Evolutionary conservation across 2,797 vertebrate species (phyloP).

Genomic region (Brachymystax lenok): DNA sequence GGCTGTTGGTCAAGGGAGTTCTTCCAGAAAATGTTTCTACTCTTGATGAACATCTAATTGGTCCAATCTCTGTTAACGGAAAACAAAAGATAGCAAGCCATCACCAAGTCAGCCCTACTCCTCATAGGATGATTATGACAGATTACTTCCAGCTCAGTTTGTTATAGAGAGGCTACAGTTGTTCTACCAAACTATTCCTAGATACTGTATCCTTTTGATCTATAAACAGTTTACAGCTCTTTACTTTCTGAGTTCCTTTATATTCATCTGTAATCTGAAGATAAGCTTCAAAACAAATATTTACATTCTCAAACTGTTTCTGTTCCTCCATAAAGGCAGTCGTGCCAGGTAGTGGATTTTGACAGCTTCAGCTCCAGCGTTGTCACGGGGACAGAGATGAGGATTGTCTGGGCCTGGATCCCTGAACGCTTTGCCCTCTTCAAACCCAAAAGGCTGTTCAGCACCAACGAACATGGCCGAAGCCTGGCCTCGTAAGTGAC

Average conservation of each 20-base stretch:
- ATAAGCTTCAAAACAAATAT: background rate
- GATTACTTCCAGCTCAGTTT: background rate
- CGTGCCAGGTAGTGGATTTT: slow-evolving; percentile 79
- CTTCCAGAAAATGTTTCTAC: too few species aligned
- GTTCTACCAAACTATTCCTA: background rate
- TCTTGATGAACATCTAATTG: too few species aligned
- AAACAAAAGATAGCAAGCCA: background rate
- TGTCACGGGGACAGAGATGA: slow-evolving; percentile 83
- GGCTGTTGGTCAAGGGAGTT: slow-evolving; percentile 18
- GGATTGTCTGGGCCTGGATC: slow-evolving; percentile 88
- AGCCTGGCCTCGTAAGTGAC: slow-evolving; percentile 79
- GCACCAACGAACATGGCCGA: slow-evolving; percentile 73
- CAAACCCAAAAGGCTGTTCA: slow-evolving; percentile 79
- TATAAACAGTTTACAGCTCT: background rate
- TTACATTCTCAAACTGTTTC: background rate
- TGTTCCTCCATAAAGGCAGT: slow-evolving; percentile 62
- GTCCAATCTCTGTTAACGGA: too few species aligned
- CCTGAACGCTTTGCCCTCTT: slow-evolving; percentile 87
- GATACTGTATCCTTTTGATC: background rate
- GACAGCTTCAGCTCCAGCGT: slow-evolving; percentile 76
- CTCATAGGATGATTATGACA: background rate
- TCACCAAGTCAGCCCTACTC: background rate
- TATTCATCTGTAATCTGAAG: background rate
- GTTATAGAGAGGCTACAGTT: background rate
- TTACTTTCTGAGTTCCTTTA: background rate